Conservation (phyloP, 2,888 invertebrate species). For the Phyllotreta striolata region DNA sequence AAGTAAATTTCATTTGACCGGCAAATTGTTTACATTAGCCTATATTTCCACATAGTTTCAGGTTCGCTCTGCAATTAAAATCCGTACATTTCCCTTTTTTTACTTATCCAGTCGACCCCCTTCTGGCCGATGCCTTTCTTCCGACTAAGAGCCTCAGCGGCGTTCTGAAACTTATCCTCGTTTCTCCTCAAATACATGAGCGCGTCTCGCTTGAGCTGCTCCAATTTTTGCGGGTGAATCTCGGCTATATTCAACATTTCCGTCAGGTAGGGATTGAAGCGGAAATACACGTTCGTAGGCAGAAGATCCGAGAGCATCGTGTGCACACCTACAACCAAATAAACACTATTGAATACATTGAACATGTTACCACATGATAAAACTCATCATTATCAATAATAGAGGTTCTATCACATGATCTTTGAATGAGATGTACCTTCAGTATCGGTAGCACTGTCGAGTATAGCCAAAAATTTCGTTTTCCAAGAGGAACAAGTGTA, state of each 20-base stretch:
- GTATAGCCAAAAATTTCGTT: conserved; percentile 80
- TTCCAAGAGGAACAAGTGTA: conserved; percentile 69
- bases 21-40: too few relatives aligned
- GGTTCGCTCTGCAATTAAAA: conserved; percentile 13
- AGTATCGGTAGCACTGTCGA: conserved; percentile 88
- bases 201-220: conserved; percentile 77
- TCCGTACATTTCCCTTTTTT: conserved; percentile 56
- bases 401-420: conserved; percentile 5
- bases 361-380: too few relatives aligned
- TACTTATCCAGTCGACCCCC: conserved; percentile 61
- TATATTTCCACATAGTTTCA: too few relatives aligned
- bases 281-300: conserved; percentile 76
- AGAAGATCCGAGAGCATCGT: conserved; percentile 78
- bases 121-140: conserved; percentile 59
- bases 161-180: conserved; percentile 76
- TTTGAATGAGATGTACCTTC: conserved; percentile 67
- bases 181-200: conserved; percentile 82
- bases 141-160: conserved; percentile 63
- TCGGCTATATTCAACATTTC: conserved; percentile 84
- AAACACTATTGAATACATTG: too few relatives aligned
- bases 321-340: conserved; percentile 72
- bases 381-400: conserved; percentile 12
- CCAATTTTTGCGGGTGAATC: conserved; percentile 74
- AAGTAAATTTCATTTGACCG: too few relatives aligned
- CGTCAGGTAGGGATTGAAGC: conserved; percentile 88